A percentile compares a stretch with the other conserved stretches of the same genome.
Conservation (phyloP, 2,888 invertebrate species). For the Macroteleia sp. region DNA sequence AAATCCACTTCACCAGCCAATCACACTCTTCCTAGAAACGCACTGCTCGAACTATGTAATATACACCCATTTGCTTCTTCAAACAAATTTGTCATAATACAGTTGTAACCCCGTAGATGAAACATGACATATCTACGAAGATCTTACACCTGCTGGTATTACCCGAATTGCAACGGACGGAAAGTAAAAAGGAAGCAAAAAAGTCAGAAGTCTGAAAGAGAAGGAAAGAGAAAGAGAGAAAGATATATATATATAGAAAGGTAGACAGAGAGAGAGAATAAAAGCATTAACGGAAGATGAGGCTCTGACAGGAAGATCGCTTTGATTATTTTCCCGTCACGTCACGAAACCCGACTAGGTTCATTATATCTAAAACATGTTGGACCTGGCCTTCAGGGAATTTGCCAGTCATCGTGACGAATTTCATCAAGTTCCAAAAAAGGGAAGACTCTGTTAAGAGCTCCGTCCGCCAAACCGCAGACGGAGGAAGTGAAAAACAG, state of each 20-base stretch:
- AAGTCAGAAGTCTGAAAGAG: too few species aligned
- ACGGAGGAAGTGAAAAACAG: constrained; percentile 61
- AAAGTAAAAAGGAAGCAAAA: constrained; percentile 26
- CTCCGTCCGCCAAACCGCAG: constrained; percentile 54
- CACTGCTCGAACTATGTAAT: constrained; percentile 19
- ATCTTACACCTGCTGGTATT: constrained; percentile 53
- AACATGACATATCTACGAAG: constrained; percentile 43
- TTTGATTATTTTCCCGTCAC: constrained; percentile 62
- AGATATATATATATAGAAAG: too few species aligned
- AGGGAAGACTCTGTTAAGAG: constrained; percentile 61
- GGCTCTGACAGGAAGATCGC: constrained; percentile 56
- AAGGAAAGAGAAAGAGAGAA: constrained; percentile 1
- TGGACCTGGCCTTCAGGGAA: constrained; percentile 53
- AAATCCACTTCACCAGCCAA: background rate
- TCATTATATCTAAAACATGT: constrained; percentile 39
- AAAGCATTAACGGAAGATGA: constrained; percentile 46
- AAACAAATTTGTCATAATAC: constrained; percentile 54
- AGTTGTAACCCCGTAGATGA: constrained; percentile 38
- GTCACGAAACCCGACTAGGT: constrained; percentile 49
- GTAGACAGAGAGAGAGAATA: too few species aligned
- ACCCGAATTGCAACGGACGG: constrained; percentile 35
- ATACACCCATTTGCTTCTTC: constrained; percentile 31
- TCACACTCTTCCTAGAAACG: background rate
- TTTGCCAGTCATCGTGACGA: constrained; percentile 62
- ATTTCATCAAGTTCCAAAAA: constrained; percentile 59